Percentiles rank a stretch among this genome's conserved stretches.
Evolutionary conservation across 2,888 invertebrate species (phyloP).

Genomic region (Eilema sororculum): DNA sequence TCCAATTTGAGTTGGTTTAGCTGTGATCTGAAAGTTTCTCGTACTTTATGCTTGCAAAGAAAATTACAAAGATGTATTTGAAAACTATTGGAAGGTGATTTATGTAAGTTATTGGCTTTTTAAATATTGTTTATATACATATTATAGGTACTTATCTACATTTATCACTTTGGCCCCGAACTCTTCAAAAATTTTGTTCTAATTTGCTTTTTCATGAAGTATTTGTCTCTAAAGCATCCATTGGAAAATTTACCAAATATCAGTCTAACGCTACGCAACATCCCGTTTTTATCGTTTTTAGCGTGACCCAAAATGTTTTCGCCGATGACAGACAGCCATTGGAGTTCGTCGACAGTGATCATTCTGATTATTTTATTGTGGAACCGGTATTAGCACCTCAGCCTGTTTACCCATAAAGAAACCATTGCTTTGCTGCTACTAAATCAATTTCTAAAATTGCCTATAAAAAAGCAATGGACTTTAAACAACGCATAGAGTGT

Average conservation of each 20-base stretch:
- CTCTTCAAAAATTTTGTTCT: background rate
- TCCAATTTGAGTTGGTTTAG: background rate
- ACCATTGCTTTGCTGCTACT: slow-evolving; percentile 36
- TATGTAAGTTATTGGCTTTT: no score
- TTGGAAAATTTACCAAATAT: background rate
- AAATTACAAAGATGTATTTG: no score
- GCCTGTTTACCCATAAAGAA: slow-evolving; percentile 38
- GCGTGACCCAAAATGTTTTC: slow-evolving; percentile 60
- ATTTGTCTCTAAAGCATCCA: slow-evolving; percentile 8
- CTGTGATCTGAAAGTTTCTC: background rate
- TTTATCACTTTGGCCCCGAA: background rate
- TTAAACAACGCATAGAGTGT: slow-evolving; percentile 25
- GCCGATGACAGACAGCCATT: slow-evolving; percentile 58
- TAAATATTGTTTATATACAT: background rate
- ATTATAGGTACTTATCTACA: no score
- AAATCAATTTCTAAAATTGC: slow-evolving; percentile 33
- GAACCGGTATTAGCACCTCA: slow-evolving; percentile 65
- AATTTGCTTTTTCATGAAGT: background rate
- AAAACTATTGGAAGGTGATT: no score
- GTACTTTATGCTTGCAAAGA: background rate
- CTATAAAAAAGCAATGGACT: slow-evolving; percentile 31
- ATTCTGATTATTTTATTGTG: slow-evolving; percentile 73
- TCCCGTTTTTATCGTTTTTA: slow-evolving; percentile 45
- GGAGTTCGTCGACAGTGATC: slow-evolving; percentile 74
- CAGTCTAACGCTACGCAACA: slow-evolving; percentile 24